phyloP scores from a whole-genome alignment of 2,888 invertebrate genomes.

The Magallana nippona region DNA sequence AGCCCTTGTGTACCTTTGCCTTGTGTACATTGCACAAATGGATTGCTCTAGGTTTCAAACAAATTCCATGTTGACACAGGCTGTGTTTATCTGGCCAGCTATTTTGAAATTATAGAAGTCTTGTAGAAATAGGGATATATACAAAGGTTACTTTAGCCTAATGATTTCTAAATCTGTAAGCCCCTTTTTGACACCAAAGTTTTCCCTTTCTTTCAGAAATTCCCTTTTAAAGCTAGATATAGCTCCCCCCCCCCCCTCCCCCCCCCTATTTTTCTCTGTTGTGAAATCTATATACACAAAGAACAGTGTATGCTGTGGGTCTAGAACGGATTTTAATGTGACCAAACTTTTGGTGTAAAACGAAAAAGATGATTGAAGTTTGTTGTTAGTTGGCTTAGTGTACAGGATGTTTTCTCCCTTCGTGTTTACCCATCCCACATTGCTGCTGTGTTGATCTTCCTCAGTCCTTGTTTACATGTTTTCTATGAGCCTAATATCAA shows the following conservation, averaged over 20 bases:
- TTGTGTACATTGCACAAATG: constrained; percentile 40
- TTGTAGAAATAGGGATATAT: constrained; percentile 28
- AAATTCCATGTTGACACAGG: constrained; percentile 40
- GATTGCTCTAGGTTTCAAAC: constrained; percentile 40
- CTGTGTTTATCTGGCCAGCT: constrained; percentile 38
- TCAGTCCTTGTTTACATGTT: constrained; percentile 18
- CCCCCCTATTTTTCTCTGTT: neutral
- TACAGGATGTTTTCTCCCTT: constrained; percentile 13
- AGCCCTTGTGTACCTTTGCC: constrained; percentile 23
- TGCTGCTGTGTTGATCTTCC: neutral
- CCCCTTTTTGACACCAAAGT: constrained; percentile 22
- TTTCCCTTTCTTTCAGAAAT: neutral
- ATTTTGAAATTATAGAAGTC: constrained; percentile 34
- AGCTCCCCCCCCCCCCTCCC: neutral
- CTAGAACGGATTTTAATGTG: constrained; percentile 9
- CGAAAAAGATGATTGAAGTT: constrained; percentile 25
- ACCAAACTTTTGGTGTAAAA: neutral
- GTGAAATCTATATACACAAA: neutral
- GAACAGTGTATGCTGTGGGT: constrained; percentile 18
- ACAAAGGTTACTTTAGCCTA: constrained; percentile 21
- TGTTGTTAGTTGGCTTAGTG: constrained; percentile 18
- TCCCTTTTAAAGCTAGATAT: neutral
- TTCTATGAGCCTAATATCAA: constrained; percentile 29
- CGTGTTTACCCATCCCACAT: neutral
- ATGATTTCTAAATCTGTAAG: constrained; percentile 18